Conservation (phyloP, 1,140 invertebrate genomes). For the Zeugodacus cucurbitae region DNA sequence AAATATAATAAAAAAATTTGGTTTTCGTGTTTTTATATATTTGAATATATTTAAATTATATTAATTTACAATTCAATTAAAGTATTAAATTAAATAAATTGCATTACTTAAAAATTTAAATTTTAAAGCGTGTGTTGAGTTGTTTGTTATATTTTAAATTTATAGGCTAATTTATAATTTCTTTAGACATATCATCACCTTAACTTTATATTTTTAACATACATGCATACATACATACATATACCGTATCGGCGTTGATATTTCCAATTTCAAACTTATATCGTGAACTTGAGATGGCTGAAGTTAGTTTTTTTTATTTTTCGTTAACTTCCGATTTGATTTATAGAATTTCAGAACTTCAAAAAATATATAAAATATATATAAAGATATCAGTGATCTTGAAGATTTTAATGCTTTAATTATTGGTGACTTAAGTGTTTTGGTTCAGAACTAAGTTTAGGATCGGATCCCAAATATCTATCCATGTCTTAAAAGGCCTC, state of each 20-base stretch:
- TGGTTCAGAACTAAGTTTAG: too few relatives aligned
- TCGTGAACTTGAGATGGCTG: too few relatives aligned
- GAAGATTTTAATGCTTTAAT: too few relatives aligned
- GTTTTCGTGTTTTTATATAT: not conserved
- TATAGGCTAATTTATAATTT: not conserved
- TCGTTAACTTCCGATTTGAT: too few relatives aligned
- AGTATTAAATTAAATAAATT: not conserved
- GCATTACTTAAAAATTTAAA: constrained; percentile 1
- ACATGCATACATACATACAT: not conserved
- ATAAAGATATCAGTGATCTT: too few relatives aligned
- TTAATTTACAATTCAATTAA: constrained; percentile 9
- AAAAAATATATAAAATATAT: too few relatives aligned
- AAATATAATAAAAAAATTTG: not conserved
- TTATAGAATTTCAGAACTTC: too few relatives aligned
- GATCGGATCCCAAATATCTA: too few relatives aligned
- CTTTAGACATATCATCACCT: not conserved
- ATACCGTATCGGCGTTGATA: not conserved
- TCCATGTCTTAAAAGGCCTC: too few relatives aligned
- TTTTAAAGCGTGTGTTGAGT: not conserved
- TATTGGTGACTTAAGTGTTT: too few relatives aligned
- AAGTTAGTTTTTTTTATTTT: too few relatives aligned
- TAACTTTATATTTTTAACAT: not conserved
- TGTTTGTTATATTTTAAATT: not conserved
- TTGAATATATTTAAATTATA: not conserved
- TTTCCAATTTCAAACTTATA: not conserved